phyloP scores from a whole-genome alignment of 1,140 invertebrate genomes.

The Homalodisca vitripennis region DNA sequence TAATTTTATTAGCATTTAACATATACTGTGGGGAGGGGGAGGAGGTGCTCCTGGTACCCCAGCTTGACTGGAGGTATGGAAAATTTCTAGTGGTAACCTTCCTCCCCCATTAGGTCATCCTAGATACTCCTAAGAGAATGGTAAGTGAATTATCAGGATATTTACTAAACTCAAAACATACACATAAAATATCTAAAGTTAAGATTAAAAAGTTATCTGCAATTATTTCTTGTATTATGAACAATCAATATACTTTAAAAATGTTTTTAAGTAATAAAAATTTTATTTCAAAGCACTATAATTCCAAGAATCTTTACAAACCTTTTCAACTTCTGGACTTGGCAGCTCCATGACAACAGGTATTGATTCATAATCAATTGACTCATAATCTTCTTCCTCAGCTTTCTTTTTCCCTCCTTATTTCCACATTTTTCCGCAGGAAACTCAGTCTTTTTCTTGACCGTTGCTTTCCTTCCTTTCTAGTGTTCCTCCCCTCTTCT shows the following conservation, averaged over 20 bases:
- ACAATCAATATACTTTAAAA: neutral
- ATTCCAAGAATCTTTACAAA: conserved; percentile 7
- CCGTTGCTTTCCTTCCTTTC: conserved; percentile 30
- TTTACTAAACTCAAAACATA: neutral
- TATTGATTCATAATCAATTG: conserved; percentile 19
- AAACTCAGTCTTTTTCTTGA: conserved; percentile 37
- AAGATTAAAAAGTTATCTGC: neutral
- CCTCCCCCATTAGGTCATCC: too few relatives aligned
- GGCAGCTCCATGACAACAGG: conserved; percentile 30
- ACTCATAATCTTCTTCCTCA: conserved; percentile 26
- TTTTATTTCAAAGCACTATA: neutral
- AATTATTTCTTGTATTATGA: neutral
- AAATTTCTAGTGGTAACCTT: too few relatives aligned
- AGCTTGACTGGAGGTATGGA: too few relatives aligned
- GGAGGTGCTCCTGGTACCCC: too few relatives aligned
- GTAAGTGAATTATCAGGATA: too few relatives aligned
- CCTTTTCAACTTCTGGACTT: conserved; percentile 29
- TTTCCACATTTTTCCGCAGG: conserved; percentile 34
- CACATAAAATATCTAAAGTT: neutral
- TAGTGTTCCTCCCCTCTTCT: neutral
- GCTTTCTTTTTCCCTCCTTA: conserved; percentile 36
- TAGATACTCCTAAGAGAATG: too few relatives aligned
- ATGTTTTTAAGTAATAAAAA: neutral
- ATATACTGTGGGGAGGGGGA: too few relatives aligned
- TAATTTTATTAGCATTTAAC: too few relatives aligned